Conservation (phyloP, 2,888 invertebrate species). For the Suillia variegata region DNA sequence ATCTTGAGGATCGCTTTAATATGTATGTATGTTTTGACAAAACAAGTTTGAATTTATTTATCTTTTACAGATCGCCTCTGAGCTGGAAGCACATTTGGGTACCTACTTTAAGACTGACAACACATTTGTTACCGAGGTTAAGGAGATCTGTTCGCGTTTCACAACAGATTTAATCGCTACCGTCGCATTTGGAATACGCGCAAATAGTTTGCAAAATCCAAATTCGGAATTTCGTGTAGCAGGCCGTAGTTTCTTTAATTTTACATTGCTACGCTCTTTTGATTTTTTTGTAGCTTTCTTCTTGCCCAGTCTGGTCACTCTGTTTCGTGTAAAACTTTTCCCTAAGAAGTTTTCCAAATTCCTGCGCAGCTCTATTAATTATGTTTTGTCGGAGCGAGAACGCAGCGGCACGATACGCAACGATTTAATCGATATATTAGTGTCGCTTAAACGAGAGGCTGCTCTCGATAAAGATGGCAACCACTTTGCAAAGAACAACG, state of each 20-base stretch:
- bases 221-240: slow-evolving; percentile 48
- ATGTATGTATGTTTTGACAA: too few relatives aligned
- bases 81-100: slow-evolving; percentile 42
- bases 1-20: background rate
- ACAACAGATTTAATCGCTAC: slow-evolving; percentile 56
- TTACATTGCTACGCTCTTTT: slow-evolving; percentile 39
- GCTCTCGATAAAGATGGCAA: slow-evolving; percentile 30
- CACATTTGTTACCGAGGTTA: slow-evolving; percentile 42
- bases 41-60: too few relatives aligned
- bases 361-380: slow-evolving; percentile 55
- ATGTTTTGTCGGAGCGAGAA: slow-evolving; percentile 60
- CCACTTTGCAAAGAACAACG: slow-evolving; percentile 39
- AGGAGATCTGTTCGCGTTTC: slow-evolving; percentile 49
- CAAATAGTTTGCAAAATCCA: slow-evolving; percentile 51
- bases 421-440: slow-evolving; percentile 64
- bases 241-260: slow-evolving; percentile 41
- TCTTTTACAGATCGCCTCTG: slow-evolving; percentile 40
- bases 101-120: slow-evolving; percentile 17
- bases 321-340: slow-evolving; percentile 49
- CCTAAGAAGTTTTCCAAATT: slow-evolving; percentile 48
- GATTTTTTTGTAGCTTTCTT: slow-evolving; percentile 53
- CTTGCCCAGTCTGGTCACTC: slow-evolving; percentile 46
- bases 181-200: slow-evolving; percentile 54
- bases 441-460: slow-evolving; percentile 57
- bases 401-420: slow-evolving; percentile 55